Base-by-base conservation (phyloP, 2,888 invertebrate species). In the Ochropleura leucogaster region DNA sequence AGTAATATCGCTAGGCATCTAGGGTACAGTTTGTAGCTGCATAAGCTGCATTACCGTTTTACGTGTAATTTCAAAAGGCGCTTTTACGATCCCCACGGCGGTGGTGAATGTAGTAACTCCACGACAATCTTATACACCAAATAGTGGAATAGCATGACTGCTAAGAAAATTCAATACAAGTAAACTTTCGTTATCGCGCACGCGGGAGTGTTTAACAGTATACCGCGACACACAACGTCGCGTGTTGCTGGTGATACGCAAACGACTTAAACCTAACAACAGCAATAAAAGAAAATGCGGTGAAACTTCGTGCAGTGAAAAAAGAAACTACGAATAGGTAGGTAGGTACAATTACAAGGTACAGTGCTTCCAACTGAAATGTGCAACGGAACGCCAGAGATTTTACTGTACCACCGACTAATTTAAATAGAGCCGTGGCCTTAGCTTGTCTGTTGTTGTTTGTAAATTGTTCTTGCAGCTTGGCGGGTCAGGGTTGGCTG, bases 321-420 rank as follows among this genome's bases (percentile, higher is more conserved):
- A 79, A 83, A 74, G 53, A 77, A 84, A 83, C 77, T 80, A 68
- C 57, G 82, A 87, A 82, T 78, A 80, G 74, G 73, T 76, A 69
- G 53, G 57, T 72, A 84, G n/a, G 76, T 77, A 83, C 46, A 77
- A 86, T 80, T 77, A 81, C 67, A 74, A 72, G 80, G 72, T 77
- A 81, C 80, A 74, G 80, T 80, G 86, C 80, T 81, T 88, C 77
- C 83, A 87, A 88, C 88, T 87, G 86, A 92, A 93, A 90, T 89
- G 89, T 90, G 91, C 92, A 92, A 85, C 89, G 89, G 82, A 85
- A 82, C 77, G 84, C 62, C 68, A 72, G 78, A 86, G 84, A 85
- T 89, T 90, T 89, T 78, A 83, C 79, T 80, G 81, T 75, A 66
- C 82, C 78, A 66, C 75, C 65, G 86, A 74, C 93, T 87, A 86